Percentiles rank a stretch among this genome's conserved stretches.
Conservation (phyloP, 2,113 vertebrate genomes). For the Paracyprichromis sp. region DNA sequence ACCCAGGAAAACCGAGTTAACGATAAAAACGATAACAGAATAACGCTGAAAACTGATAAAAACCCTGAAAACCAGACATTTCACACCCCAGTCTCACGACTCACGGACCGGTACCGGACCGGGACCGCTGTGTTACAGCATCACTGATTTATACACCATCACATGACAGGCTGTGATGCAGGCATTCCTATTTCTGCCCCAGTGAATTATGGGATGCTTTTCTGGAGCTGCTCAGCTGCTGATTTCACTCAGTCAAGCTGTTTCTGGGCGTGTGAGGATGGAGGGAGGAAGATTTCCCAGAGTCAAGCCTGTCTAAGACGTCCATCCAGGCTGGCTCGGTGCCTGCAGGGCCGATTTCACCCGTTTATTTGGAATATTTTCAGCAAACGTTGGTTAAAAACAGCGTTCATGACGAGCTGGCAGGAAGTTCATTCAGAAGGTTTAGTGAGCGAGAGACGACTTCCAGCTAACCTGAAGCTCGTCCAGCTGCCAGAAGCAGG, state of each 20-base stretch:
- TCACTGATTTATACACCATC: background rate
- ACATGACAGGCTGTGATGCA: background rate
- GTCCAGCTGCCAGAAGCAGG: background rate
- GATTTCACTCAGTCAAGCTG: background rate
- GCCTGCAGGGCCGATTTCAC: background rate
- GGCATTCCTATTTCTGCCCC: background rate
- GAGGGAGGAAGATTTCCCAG: background rate
- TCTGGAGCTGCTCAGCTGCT: background rate
- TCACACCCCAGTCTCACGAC: accelerated
- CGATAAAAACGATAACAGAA: accelerated
- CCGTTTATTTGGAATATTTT: background rate
- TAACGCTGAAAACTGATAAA: accelerated
- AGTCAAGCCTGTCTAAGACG: background rate
- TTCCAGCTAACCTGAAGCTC: background rate
- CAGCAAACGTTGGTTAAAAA: background rate
- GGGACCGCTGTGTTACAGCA: background rate
- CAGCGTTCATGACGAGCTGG: background rate
- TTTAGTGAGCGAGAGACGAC: background rate
- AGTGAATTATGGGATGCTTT: background rate
- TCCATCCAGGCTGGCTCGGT: accelerated
- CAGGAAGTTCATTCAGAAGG: background rate
- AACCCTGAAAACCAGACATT: background rate
- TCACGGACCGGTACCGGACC: accelerated
- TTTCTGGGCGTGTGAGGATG: background rate
- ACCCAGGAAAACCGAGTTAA: accelerated